These are phyloP conservation scores for Lanius ludovicianus DNA, from an alignment of 2,113 vertebrate genomes.

Conservation along the genomic window DNA sequence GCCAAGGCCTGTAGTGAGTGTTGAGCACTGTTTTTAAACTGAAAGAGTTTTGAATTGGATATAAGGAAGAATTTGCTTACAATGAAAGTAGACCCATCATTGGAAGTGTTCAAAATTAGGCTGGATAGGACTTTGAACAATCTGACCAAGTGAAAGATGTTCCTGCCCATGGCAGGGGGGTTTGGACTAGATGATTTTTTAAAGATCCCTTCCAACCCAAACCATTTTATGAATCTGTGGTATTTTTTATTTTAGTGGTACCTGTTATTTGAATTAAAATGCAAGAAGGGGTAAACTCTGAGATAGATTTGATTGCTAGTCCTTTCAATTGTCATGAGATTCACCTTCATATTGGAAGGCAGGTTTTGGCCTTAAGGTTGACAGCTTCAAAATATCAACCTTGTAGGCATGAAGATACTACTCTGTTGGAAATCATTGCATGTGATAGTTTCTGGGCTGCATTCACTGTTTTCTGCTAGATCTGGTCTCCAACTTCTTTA, in stretches of 20 bases:
- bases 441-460: not conserved
- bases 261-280: not conserved
- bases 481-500: not conserved
- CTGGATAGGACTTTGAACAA: not conserved
- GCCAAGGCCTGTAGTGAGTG: not conserved
- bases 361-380: not conserved
- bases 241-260: not conserved
- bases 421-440: not conserved
- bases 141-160: not conserved
- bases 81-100: not conserved
- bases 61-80: not conserved
- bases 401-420: not conserved
- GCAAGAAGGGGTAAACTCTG: not conserved
- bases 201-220: not conserved
- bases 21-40: not conserved
- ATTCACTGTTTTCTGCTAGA: not conserved
- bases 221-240: not conserved
- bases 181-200: not conserved
- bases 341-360: not conserved
- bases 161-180: accelerated
- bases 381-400: not conserved
- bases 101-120: not conserved
- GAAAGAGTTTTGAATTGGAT: not conserved
- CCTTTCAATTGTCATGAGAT: not conserved
- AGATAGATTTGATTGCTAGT: not conserved